A percentile compares a stretch with the other conserved stretches of the same genome.
Conservation (phyloP, 2,113 vertebrate species). For the Regulus satrapa region DNA sequence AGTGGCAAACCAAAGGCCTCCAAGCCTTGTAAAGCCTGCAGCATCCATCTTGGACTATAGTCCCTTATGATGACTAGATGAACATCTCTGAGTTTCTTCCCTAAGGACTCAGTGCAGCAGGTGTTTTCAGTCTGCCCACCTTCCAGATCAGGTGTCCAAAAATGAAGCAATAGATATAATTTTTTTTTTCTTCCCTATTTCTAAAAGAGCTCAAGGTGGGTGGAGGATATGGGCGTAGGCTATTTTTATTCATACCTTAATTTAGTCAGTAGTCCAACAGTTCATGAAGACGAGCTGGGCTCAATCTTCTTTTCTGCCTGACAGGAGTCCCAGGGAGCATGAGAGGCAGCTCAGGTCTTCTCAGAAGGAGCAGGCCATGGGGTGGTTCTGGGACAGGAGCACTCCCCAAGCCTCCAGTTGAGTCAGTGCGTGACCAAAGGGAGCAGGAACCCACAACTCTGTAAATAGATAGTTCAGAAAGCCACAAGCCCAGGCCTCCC, state of each 20-base stretch:
- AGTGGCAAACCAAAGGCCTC: not conserved
- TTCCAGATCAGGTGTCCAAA: constrained; percentile 63
- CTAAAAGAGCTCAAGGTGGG: constrained; percentile 42
- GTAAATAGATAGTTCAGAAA: not conserved
- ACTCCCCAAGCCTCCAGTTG: not conserved
- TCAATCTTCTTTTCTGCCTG: not conserved
- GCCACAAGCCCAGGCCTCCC: not conserved
- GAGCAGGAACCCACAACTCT: not conserved
- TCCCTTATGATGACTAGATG: not conserved
- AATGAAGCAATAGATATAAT: not conserved
- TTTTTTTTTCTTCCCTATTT: constrained; percentile 11
- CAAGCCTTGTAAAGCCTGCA: not conserved
- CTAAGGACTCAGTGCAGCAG: constrained; percentile 26
- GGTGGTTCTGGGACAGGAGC: not conserved
- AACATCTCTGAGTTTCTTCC: not conserved
- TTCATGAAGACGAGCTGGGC: not conserved
- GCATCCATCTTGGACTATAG: not conserved
- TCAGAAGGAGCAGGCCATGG: not conserved
- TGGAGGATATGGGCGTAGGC: not conserved
- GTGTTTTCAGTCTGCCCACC: constrained; percentile 62
- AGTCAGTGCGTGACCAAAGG: not conserved
- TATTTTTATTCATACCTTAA: constrained; percentile 48
- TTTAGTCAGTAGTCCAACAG: constrained; percentile 10
- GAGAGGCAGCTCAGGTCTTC: not conserved
- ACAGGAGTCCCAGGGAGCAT: not conserved